Conservation (phyloP, 2,113 vertebrate species). For the Verasper variegatus region DNA sequence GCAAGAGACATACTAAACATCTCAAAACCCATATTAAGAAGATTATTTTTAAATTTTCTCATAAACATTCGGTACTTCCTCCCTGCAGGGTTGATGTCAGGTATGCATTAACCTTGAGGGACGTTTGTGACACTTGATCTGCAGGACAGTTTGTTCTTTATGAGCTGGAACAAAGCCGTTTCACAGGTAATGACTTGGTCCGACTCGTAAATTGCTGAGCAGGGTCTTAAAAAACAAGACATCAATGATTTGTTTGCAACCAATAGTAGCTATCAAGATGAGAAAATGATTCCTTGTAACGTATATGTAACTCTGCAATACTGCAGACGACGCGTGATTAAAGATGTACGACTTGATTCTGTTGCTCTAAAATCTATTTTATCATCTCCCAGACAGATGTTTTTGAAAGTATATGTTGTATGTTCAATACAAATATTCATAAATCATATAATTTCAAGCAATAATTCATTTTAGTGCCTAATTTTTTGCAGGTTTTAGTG, state of each 20-base stretch:
- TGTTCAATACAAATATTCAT: too few relatives aligned
- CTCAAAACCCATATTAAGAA: background rate
- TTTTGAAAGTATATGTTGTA: too few relatives aligned
- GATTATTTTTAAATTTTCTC: background rate
- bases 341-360: too few relatives aligned
- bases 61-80: background rate
- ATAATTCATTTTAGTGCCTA: too few relatives aligned
- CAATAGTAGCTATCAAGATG: background rate
- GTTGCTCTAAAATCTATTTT: too few relatives aligned
- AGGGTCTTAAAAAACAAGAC: slow-evolving; percentile 24
- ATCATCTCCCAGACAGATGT: too few relatives aligned
- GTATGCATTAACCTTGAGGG: slow-evolving; percentile 1
- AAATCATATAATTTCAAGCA: too few relatives aligned
- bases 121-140: slow-evolving; percentile 38
- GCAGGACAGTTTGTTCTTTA: slow-evolving; percentile 39
- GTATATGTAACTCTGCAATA: background rate
- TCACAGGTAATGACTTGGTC: slow-evolving; percentile 52
- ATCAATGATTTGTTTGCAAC: background rate
- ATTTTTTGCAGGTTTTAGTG: too few relatives aligned
- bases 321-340: too few relatives aligned
- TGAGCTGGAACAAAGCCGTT: slow-evolving; percentile 47
- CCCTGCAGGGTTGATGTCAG: slow-evolving; percentile 10
- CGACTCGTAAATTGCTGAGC: background rate
- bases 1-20: background rate
- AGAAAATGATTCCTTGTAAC: background rate